Conservation (phyloP, 2,113 vertebrate genomes). For the Columbina picui region DNA sequence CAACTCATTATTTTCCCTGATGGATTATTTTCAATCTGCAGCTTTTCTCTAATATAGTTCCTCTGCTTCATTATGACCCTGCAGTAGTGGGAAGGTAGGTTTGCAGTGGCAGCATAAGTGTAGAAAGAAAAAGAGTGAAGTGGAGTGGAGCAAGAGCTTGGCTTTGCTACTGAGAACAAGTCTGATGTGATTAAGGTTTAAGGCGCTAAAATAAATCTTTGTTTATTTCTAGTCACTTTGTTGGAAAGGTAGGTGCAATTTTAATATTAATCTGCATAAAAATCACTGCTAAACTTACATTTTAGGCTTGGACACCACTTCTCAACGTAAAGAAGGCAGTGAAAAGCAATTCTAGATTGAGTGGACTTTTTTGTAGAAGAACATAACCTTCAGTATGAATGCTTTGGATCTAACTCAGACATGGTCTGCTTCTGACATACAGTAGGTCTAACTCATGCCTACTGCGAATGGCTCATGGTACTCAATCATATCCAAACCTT, state of each 20-base stretch:
- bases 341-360: neutral
- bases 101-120: neutral
- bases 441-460: neutral
- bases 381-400: neutral
- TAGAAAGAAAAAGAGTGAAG: neutral
- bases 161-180: neutral
- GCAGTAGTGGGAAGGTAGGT: neutral
- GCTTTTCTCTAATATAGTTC: neutral
- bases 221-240: neutral
- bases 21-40: neutral
- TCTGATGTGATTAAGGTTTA: neutral
- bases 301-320: neutral
- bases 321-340: neutral
- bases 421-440: neutral
- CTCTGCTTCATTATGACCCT: neutral
- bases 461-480: neutral
- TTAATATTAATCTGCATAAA: neutral
- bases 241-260: neutral
- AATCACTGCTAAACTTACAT: accelerated
- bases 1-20: neutral
- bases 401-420: neutral
- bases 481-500: neutral
- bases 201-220: neutral
- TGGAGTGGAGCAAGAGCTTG: neutral
- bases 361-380: neutral